Percentiles rank a stretch among this genome's conserved stretches.
Evolutionary conservation across 2,888 invertebrate species (phyloP).

Genomic region (Ceraclea dissimilis): DNA sequence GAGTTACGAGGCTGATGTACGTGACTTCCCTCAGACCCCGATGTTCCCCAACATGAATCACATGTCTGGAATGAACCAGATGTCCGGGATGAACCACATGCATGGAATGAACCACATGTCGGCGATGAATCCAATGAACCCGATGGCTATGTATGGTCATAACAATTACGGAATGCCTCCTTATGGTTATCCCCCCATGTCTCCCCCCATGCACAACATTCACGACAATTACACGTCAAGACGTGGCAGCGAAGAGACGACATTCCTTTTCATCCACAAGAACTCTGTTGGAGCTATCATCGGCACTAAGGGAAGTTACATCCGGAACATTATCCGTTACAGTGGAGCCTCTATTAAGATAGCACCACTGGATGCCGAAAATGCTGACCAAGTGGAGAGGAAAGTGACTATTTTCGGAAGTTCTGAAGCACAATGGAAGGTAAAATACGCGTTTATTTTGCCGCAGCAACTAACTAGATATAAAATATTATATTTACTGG

Average conservation of each 20-base stretch:
- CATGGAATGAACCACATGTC: neutral
- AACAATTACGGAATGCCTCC: neutral
- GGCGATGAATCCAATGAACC: neutral
- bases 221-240: neutral
- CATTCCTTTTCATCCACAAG: neutral
- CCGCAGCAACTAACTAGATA: too few species aligned
- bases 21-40: constrained; percentile 31
- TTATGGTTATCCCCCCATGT: neutral
- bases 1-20: constrained; percentile 89
- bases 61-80: neutral
- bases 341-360: constrained; percentile 3
- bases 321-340: constrained; percentile 1
- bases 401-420: constrained; percentile 1
- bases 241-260: neutral
- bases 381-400: neutral
- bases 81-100: neutral
- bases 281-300: neutral
- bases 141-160: neutral
- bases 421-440: constrained; percentile 2
- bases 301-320: neutral
- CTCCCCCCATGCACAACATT: neutral
- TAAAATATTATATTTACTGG: too few species aligned
- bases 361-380: neutral
- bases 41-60: constrained; percentile 1
- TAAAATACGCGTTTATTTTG: too few species aligned